Evolutionary conservation across 2,797 vertebrate species (phyloP).

Genomic region (Tolypeutes matacus): DNA sequence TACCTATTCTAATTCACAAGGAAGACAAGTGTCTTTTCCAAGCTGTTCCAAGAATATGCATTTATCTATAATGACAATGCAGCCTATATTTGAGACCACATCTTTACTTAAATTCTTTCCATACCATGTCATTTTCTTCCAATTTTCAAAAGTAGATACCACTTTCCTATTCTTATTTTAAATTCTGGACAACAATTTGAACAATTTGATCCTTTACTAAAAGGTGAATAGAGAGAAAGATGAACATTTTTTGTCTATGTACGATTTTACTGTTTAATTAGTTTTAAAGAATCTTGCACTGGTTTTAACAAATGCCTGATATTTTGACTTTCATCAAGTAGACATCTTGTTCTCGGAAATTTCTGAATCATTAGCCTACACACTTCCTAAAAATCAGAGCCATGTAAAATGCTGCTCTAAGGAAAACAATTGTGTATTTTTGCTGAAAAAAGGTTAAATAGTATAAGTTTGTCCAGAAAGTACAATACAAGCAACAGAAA

Average conservation of each 20-base stretch:
- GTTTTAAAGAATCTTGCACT: background rate
- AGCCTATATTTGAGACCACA: background rate
- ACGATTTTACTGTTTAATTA: constrained; percentile 2
- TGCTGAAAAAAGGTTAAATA: background rate
- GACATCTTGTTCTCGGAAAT: background rate
- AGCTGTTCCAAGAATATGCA: background rate
- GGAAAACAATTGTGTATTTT: background rate
- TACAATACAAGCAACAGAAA: background rate
- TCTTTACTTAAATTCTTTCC: background rate
- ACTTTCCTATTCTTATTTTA: constrained; percentile 11
- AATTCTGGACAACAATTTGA: background rate
- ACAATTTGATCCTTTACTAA: background rate
- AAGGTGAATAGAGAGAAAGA: background rate
- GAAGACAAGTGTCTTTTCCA: background rate
- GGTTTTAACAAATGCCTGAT: background rate
- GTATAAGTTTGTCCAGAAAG: background rate
- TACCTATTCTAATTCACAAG: background rate
- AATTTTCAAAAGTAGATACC: background rate
- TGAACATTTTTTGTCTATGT: background rate
- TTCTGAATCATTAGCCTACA: background rate
- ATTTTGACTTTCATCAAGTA: constrained; percentile 46
- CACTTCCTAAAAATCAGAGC: background rate
- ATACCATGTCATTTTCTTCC: background rate
- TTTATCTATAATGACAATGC: background rate
- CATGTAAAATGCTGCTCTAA: background rate